Base-by-base conservation (phyloP, 1,140 invertebrate genomes). In the Eufriesea mexicana region DNA sequence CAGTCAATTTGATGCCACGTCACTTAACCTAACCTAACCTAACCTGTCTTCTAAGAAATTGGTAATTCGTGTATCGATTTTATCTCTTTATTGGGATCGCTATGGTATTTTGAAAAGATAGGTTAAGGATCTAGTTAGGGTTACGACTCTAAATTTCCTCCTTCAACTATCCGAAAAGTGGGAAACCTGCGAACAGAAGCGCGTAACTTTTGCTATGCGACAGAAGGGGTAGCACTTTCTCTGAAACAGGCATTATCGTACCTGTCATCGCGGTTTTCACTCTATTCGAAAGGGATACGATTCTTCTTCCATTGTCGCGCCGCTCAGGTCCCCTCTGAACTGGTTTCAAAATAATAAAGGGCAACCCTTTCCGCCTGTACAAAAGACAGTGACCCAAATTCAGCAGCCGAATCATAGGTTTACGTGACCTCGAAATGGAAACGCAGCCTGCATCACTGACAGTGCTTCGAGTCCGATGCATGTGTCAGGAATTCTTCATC, bases 301-400 rank as follows among this genome's bases (percentile, higher is more conserved):
- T 86, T 86, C 49, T 75, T 86, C 42, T 66, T 82, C 64, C 59
- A 86, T 85, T 85, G 71, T 57, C 35, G 74, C 73, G 78, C 28
- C 59, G 68, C 68, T 67, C 55, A 42, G 49, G 61, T 62, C 42
- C 57, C 47, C 71, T 66, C 45, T 62, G 57, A 72, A 84, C 82
- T 82, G 72, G 86, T 87, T 84, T 79, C 51, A 75, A 84, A 86
- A 86, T 76, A 84, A 86, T 86, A 73, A 82, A 86, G 80, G 85
- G 82, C 85, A 87, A 86, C 80, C 86, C 74, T 54, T 82, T 71
- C 47, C 71, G 51, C 49, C 45, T 64, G 70, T 79, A 83, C 75
- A 86, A 87, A 86, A 68, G 71, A 45, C 77, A 76, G 64, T 67
- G 84, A 87, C 86, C 86, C 49, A 75, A 87, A 86, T 86, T 84